Evolutionary conservation across 2,888 invertebrate species (phyloP), one percentile per base, ranked within the genome.

Genomic region (Leptarthrus brevirostris): DNA sequence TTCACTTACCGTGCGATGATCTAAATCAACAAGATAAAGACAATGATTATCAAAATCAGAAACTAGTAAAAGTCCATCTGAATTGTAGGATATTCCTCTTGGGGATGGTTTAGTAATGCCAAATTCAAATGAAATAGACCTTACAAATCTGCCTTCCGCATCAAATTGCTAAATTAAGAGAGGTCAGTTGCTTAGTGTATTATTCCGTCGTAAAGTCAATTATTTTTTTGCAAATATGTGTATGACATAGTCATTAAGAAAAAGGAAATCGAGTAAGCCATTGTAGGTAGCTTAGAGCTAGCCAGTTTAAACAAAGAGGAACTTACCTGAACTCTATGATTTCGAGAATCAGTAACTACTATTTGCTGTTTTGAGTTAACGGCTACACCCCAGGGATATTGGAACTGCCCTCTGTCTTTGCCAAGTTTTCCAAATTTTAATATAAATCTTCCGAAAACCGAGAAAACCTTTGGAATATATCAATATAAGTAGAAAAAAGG

Each of bases 371-470:
- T 79, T 0, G 84, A 87, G 83, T 95, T 96, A 10, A 92, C 92
- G 6, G 96, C 96, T 3, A 97, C 94, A 85, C 97, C 97, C 97
- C 97, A 98, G 0, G 97, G 98, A 85, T 97, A 98, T 82, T 96
- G 94, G 83, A 97, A 97, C 82, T 97, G 94, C 1, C 96, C 96
- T 80, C 90, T 90, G 75, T 91, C 90, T 76, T 90, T 90, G 16
- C 97, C 97, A 79, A 93, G 92, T 76, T 93, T 92, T n/a, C 98
- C 98, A 82, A 98, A 97, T 80, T 90, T 91, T 24, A 92, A 86
- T 18, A 96, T 85, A 82, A 93, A 97, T 22, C 87, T 87, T 4
- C 97, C 97, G 66, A 91, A 89, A 58, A 89, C 86, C 16, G 91
- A 92, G 81, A 97, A 93, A 75, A 95, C 88, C 86, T 75, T 1